A percentile compares a stretch with the other conserved stretches of the same genome.
phyloP scores from a whole-genome alignment of 2,888 invertebrate species.

The Pachliopta kotzebuea region DNA sequence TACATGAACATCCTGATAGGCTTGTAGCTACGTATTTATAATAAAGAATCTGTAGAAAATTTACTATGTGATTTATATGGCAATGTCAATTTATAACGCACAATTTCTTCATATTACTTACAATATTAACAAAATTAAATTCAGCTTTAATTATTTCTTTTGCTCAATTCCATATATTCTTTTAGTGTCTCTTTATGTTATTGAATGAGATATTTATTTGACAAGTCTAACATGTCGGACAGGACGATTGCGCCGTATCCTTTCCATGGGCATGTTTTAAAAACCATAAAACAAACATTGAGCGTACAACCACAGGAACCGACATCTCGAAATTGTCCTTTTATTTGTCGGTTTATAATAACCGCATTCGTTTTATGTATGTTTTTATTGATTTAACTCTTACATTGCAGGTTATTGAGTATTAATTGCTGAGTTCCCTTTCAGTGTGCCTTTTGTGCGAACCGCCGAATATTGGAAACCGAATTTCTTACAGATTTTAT shows the following conservation, averaged over 20 bases:
- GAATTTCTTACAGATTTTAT: conserved; percentile 18
- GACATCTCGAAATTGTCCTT: conserved; percentile 46
- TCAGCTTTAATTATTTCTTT: conserved; percentile 55
- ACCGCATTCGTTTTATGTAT: conserved; percentile 35
- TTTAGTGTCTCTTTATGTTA: conserved; percentile 65
- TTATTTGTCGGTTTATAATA: conserved; percentile 36
- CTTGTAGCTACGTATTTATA: not conserved
- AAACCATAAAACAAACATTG: conserved; percentile 57
- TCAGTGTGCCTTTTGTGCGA: conserved; percentile 6
- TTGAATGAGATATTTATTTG: conserved; percentile 71
- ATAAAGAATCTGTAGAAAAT: not conserved
- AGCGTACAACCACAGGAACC: conserved; percentile 43
- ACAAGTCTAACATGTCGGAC: conserved; percentile 59
- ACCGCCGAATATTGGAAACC: conserved; percentile 1
- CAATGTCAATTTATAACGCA: not conserved
- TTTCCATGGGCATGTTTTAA: conserved; percentile 64
- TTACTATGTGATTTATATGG: too few species aligned
- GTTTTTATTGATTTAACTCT: conserved; percentile 25
- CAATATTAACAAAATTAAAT: not conserved
- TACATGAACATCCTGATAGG: not conserved
- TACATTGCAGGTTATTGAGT: conserved; percentile 34
- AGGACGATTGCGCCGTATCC: conserved; percentile 65
- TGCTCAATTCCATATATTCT: conserved; percentile 48
- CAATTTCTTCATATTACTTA: not conserved
- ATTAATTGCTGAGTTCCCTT: conserved; percentile 34